These are phyloP conservation scores for Uloborus plumipes DNA, from an alignment of 2,888 invertebrate genomes.

Conservation along the genomic window DNA sequence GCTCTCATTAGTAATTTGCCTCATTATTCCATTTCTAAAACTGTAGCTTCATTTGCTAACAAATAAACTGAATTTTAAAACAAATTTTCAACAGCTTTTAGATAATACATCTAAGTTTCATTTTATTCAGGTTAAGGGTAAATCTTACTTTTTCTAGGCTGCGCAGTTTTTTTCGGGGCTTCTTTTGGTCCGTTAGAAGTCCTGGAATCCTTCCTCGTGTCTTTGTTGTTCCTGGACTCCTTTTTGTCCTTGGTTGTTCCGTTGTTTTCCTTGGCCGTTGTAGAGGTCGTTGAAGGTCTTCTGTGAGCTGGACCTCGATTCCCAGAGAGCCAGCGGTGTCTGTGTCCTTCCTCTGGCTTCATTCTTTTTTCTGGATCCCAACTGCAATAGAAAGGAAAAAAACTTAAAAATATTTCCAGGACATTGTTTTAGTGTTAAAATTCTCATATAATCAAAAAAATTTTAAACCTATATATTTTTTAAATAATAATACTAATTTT, in stretches of 20 bases:
- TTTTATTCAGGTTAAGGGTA: too few species aligned
- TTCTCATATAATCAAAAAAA: too few species aligned
- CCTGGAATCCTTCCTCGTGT: background rate
- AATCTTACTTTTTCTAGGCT: slow-evolving; percentile 38
- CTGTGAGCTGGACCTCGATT: slow-evolving; percentile 58
- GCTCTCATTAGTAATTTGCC: too few species aligned
- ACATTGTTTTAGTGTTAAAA: too few species aligned
- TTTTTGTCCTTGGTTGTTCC: slow-evolving; percentile 27
- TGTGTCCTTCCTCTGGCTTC: slow-evolving; percentile 79
- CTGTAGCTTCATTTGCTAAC: too few species aligned
- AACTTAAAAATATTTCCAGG: too few species aligned
- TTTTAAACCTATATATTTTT: too few species aligned
- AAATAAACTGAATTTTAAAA: too few species aligned
- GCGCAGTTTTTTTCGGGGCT: slow-evolving; percentile 5
- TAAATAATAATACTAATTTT: too few species aligned
- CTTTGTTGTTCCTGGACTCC: slow-evolving; percentile 8
- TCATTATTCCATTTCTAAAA: too few species aligned
- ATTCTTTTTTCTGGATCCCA: slow-evolving; percentile 65
- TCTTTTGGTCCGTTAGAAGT: slow-evolving; percentile 4
- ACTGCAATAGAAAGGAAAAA: slow-evolving; percentile 10
- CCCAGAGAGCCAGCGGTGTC: slow-evolving; percentile 84
- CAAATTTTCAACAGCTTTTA: too few species aligned
- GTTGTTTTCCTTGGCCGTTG: slow-evolving; percentile 20
- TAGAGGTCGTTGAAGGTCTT: slow-evolving; percentile 33
- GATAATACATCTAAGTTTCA: too few species aligned